phyloP scores from a whole-genome alignment of 2,888 invertebrate genomes.

The Augochlorella aurata region DNA sequence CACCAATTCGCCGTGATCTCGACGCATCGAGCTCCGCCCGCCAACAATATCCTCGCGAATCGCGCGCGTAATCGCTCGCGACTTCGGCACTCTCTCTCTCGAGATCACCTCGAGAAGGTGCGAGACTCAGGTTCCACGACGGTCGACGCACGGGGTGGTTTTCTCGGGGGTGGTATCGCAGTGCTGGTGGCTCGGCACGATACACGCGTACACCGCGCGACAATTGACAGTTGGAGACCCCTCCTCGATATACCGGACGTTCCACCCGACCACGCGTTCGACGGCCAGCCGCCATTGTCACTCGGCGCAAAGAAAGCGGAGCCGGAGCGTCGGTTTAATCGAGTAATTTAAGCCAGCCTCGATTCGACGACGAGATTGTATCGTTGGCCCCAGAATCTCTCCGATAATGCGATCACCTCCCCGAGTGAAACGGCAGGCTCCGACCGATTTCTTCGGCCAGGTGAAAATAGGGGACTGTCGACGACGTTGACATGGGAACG shows the following conservation, averaged over 20 bases:
- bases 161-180: slow-evolving; percentile 76
- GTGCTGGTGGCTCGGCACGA: neutral
- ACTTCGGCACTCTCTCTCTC: slow-evolving; percentile 9
- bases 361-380: too few relatives aligned
- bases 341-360: too few relatives aligned
- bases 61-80: neutral
- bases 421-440: neutral
- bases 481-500: neutral
- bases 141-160: slow-evolving; percentile 70
- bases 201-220: slow-evolving; percentile 28
- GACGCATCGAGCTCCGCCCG: slow-evolving; percentile 13
- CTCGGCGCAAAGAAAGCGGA: neutral
- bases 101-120: slow-evolving; percentile 58
- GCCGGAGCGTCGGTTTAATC: neutral
- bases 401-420: neutral
- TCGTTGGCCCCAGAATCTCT: too few relatives aligned
- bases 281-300: neutral
- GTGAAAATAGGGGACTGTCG: neutral
- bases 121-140: slow-evolving; percentile 67
- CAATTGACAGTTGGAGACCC: slow-evolving; percentile 56
- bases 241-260: neutral
- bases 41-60: too few relatives aligned
- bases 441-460: neutral
- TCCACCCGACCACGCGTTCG: neutral
- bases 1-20: slow-evolving; percentile 63